Base-by-base conservation (phyloP, 1,140 invertebrate genomes). In the Euwallacea similis region DNA sequence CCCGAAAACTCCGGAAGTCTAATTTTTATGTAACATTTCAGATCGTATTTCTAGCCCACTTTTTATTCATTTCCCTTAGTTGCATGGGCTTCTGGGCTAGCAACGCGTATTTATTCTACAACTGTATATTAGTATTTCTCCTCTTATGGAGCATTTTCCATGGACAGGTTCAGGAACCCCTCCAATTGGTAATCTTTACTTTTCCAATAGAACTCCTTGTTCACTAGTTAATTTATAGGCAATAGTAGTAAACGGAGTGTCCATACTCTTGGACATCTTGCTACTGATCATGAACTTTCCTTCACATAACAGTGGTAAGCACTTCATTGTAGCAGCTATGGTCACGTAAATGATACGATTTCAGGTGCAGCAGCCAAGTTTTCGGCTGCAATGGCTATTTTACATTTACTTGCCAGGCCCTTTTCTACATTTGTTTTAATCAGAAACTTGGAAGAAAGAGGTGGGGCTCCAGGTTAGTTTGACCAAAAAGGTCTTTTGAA, bases 1-100 rank as follows among this genome's bases (percentile, higher is more conserved):
- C 41, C 6, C 16, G 16, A 50, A 15, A 43, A 53, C 56, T 44
- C 41, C 15, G 6, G 8, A 61, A 11, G 3, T 50, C 6, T 50
- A 62, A 61, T 56, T 7, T n/a, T 11, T 15, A 16, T 13, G 10
- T 56, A 11, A 55, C 47, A 41, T 69, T 74, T 11, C 50, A 74
- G 73, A 47, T 74, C n/a, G 53, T 74, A 13, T 74, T 74, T 68
- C 44, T 74, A 13, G 43, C 61, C 6, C 73, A 74, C 42, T 74
- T 74, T 54, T 47, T 74, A 47, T 67, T 74, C 50, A 74, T 68
- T 15, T 70, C 73, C 13, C 33, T 70, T 13, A 71, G 63, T 68
- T 67, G 44, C 43, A 67, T 74, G 68, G 68, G 68, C 44, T 62
- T 13, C 8, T 74, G 73, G 73, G 59, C 59, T 13, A 67, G 56